Percentiles rank a stretch among this genome's conserved stretches.
Evolutionary conservation across 2,113 vertebrate genomes (phyloP).

Genomic region (Larimichthys polyactis): DNA sequence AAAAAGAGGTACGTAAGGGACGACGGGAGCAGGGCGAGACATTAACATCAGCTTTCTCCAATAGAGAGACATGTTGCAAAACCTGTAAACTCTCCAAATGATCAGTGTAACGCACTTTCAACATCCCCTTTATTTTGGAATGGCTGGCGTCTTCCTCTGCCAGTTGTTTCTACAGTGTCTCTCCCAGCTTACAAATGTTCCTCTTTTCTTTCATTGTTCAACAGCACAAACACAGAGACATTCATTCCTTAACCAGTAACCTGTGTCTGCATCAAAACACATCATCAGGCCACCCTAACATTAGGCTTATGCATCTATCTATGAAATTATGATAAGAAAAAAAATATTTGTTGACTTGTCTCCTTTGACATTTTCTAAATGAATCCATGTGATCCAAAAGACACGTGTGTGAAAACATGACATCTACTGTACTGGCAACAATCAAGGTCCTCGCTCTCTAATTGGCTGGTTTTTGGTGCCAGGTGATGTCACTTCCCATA

Average conservation of each 20-base stretch:
- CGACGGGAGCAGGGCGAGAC: conserved; percentile 55
- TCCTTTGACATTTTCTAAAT: not conserved
- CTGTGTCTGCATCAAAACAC: not conserved
- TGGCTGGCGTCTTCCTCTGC: not conserved
- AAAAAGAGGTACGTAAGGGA: conserved; percentile 68
- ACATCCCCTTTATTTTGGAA: conserved; percentile 29
- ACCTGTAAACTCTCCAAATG: conserved; percentile 60
- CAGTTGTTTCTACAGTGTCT: conserved; percentile 3
- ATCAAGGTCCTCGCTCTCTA: not conserved
- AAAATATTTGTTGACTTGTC: not conserved
- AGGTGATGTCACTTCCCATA: conserved; percentile 59
- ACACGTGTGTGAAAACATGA: conserved; percentile 25
- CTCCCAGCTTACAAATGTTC: conserved; percentile 17
- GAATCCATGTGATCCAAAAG: not conserved
- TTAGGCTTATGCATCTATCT: not conserved
- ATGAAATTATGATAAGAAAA: not conserved
- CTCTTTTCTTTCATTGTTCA: not conserved
- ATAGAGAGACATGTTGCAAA: conserved; percentile 71
- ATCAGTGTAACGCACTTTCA: conserved; percentile 46
- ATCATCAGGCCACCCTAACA: not conserved
- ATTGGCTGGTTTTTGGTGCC: conserved; percentile 38
- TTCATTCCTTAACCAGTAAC: not conserved
- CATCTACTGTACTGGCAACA: conserved; percentile 31
- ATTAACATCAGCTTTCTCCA: conserved; percentile 68
- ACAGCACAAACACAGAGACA: conserved; percentile 1